phyloP scores from a whole-genome alignment of 2,888 invertebrate genomes.

The Rotaria magnacalcarata region DNA sequence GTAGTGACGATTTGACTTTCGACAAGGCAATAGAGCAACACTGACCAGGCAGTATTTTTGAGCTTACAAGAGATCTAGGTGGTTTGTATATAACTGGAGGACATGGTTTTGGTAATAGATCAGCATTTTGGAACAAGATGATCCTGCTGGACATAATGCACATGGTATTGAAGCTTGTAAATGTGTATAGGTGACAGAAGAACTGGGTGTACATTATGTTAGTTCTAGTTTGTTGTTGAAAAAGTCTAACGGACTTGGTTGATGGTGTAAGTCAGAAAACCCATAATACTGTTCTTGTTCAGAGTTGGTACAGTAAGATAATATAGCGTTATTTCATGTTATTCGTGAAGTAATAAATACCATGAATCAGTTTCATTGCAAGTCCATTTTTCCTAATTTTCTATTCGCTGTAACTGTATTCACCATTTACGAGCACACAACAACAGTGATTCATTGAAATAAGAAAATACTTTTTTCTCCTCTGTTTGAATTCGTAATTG shows the following conservation, averaged over 20 bases:
- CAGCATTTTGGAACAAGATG: not conserved
- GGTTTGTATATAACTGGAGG: not conserved
- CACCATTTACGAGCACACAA: too few relatives aligned
- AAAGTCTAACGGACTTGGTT: slow-evolving; percentile 54
- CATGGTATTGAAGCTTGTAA: not conserved
- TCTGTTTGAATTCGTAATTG: too few relatives aligned
- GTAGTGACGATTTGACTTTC: too few relatives aligned
- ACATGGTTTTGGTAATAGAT: not conserved
- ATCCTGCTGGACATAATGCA: not conserved
- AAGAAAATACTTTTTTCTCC: too few relatives aligned
- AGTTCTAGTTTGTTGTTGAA: not conserved
- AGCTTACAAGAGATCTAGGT: too few relatives aligned
- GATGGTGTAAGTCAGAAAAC: slow-evolving; percentile 52
- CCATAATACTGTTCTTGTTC: slow-evolving; percentile 54
- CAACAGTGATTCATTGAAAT: too few relatives aligned
- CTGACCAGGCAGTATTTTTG: too few relatives aligned
- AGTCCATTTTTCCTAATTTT: not conserved
- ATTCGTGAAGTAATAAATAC: slow-evolving; percentile 52
- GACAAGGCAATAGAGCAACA: too few relatives aligned
- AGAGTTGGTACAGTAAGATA: slow-evolving; percentile 52
- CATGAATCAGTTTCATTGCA: not conserved
- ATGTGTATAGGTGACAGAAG: not conserved
- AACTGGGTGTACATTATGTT: not conserved
- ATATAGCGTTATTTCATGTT: slow-evolving; percentile 47
- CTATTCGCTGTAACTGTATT: too few relatives aligned